Base-by-base conservation (phyloP, 2,888 invertebrate species). In the Ormyrus nitidulus region DNA sequence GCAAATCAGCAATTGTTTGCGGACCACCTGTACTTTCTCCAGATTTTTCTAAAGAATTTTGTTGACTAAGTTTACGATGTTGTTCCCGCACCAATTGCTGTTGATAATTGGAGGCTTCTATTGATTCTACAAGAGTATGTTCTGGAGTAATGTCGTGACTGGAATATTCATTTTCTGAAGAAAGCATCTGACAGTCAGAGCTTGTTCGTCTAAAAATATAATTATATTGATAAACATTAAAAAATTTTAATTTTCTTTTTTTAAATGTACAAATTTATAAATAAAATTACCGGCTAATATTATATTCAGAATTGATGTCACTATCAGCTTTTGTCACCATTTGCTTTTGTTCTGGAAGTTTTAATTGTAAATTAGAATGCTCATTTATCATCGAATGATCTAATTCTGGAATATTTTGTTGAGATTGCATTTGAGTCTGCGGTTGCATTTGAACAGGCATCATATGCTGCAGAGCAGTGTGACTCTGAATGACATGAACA, bases 1-100 rank as follows among this genome's bases (percentile, higher is more conserved):
- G 93, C 8, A 93, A 88, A 87, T 93, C 93, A 0, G 92, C 93
- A 71, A 93, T 90, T 5, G 92, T 91, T 62, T 91, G 91, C 1
- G 91, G 91, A 8, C 91, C 91, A 64, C 83, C 83, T 61, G 82
- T 74, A 6, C 51, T 59, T 59, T 75, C 49, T 44, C 71, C 34
- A 79, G 58, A 79, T 83, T 89, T 90, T 54, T 90, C 90, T 66
- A 89, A 80, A 9, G 89, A 90, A 85, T 90, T 91, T 81, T 90
- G 90, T 78, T 90, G 90, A 78, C 90, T 90, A 5, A 90, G 85
- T 62, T 88, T 88, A 3, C 88, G 86, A 80, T 90, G 89, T 69
- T 87, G 88, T 75, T 87, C 87, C 46, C 86, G 86, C 5, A 83
- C 82, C 9, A 87, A 84, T 56, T 86, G 85, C 3, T 85, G 85